A percentile compares a stretch with the other conserved stretches of the same genome.
These are phyloP conservation scores for Heptranchias perlo DNA, from an alignment of 2,113 vertebrate species.

Conservation along the genomic window DNA sequence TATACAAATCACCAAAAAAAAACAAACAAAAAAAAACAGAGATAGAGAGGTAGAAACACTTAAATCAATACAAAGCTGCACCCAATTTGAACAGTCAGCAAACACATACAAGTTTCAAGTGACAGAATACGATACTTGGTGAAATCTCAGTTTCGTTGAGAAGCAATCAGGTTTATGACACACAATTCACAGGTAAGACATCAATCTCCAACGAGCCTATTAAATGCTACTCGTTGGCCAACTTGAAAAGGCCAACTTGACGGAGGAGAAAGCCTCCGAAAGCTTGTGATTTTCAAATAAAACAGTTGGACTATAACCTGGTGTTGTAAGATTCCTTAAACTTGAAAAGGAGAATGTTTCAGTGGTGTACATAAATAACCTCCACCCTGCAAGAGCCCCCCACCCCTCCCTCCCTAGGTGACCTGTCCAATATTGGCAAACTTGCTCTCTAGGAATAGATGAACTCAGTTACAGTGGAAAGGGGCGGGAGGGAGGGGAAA, in stretches of 20 bases:
- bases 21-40: too few relatives aligned
- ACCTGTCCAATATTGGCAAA: background rate
- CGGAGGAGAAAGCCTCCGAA: too few relatives aligned
- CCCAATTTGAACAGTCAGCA: background rate
- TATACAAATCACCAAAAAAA: too few relatives aligned
- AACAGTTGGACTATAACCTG: too few relatives aligned
- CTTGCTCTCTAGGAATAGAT: background rate
- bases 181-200: background rate
- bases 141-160: background rate
- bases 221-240: background rate
- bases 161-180: background rate
- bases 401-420: too few relatives aligned
- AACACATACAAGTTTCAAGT: background rate
- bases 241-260: too few relatives aligned
- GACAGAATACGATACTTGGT: background rate
- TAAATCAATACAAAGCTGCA: background rate
- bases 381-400: background rate
- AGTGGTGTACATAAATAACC: background rate
- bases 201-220: background rate
- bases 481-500: background rate
- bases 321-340: too few relatives aligned
- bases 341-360: background rate
- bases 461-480: too few relatives aligned
- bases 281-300: too few relatives aligned
- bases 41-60: too few relatives aligned